Conservation (phyloP, 2,113 vertebrate genomes). For the Perca fluviatilis region DNA sequence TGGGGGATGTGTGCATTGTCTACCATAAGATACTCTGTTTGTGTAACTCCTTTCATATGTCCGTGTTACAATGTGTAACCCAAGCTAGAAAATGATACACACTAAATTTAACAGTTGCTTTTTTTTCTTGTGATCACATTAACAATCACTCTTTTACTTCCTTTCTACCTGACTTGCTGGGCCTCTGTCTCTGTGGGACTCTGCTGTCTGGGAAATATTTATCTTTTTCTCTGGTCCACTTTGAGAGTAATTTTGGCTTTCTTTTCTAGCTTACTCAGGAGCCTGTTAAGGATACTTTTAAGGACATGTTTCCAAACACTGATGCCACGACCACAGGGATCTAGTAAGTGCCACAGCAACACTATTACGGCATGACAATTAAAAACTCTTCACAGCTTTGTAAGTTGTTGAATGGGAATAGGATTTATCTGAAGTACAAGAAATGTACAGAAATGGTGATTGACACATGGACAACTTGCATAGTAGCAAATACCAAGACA, state of each 20-base stretch:
- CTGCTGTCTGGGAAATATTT: neutral
- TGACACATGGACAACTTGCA: neutral
- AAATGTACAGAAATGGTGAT: neutral
- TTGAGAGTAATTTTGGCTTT: neutral
- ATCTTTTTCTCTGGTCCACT: neutral
- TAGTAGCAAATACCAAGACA: too few species aligned
- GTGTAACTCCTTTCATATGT: constrained; percentile 2
- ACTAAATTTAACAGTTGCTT: neutral
- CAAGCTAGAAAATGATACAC: neutral
- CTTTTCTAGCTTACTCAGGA: constrained; percentile 39
- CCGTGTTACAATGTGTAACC: neutral
- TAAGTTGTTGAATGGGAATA: neutral
- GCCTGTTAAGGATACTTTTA: constrained; percentile 53
- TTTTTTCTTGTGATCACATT: neutral
- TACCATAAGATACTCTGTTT: neutral
- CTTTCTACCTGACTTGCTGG: neutral
- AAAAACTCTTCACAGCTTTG: neutral
- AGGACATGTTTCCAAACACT: constrained; percentile 66
- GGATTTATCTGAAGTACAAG: neutral
- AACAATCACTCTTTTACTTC: neutral
- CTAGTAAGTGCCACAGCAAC: constrained; percentile 67
- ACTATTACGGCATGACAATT: neutral
- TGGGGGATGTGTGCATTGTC: neutral
- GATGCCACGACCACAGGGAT: constrained; percentile 69
- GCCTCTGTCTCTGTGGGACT: constrained; percentile 28